Evolutionary conservation across 2,113 vertebrate genomes (phyloP), one percentile per base, ranked within the genome.

Genomic region (Cebus imitator): DNA sequence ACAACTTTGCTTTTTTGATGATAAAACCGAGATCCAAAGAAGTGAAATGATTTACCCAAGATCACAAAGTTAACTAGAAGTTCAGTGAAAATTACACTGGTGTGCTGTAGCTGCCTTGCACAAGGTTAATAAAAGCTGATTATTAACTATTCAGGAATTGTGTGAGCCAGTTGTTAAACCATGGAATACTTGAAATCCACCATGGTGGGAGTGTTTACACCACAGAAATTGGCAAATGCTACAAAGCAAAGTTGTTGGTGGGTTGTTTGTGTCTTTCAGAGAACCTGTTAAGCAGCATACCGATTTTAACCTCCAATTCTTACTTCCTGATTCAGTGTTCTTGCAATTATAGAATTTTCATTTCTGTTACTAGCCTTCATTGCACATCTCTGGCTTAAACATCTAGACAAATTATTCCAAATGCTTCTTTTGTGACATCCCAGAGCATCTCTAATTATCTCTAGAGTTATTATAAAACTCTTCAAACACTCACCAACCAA

Each of bases 401-500:
- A 72, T 94, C 87, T 92, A 90, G 55, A 76, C 57, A 84, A 14
- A 13, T 89, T 90, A 87, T 57, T 87, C 43, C 64, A 96, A 96
- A 97, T 82, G 40, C 88, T 97, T 84, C 87, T 96, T 96, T 81
- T 96, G 97, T 94, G 92, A 90, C 45, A 61, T 96, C 96, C 95
- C 96, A 87, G 85, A 90, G 80, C 88, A 87, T 72, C 84, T 85
- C 92, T 87, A 96, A 96, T 97, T 90, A 97, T 78, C 94, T 96
- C 37, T 84, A 94, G 92, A 90, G 84, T 97, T 92, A 96, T 97
- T 96, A 97, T 94, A 40, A 94, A 95, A 90, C 76, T 95, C 94
- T 92, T 96, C 50, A 91, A 96, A 96, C 23, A 78, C 20, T 96
- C 92, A 94, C 76, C 81, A 81, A 90, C 85, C 91, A 96, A 96